Evolutionary conservation across 1,140 invertebrate species (phyloP).

Genomic region (Oryzaephilus surinamensis): DNA sequence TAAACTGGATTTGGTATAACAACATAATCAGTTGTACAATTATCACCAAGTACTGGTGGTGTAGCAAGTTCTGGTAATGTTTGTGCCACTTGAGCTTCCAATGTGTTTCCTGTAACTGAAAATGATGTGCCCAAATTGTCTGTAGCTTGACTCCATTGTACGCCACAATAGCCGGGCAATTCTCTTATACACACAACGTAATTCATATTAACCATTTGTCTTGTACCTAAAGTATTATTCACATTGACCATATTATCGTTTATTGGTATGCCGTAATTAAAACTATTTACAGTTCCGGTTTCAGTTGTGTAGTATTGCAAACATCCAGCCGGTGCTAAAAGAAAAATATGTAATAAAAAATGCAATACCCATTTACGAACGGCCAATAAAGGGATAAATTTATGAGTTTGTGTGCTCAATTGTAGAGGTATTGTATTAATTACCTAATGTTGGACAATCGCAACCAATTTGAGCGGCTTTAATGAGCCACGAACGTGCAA

Average conservation of each 20-base stretch:
- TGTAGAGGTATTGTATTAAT: too few relatives aligned
- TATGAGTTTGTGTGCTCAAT: too few relatives aligned
- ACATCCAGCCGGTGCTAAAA: slow-evolving; percentile 63
- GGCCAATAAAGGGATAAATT: too few relatives aligned
- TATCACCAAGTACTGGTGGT: slow-evolving; percentile 42
- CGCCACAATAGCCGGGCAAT: slow-evolving; percentile 53
- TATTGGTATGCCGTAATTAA: slow-evolving; percentile 64
- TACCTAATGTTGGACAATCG: slow-evolving; percentile 51
- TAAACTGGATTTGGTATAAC: slow-evolving; percentile 55
- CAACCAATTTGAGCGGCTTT: slow-evolving; percentile 64
- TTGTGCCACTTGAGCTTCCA: too few relatives aligned
- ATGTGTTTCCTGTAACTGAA: slow-evolving; percentile 32
- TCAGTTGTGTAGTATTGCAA: slow-evolving; percentile 60
- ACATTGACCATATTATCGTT: slow-evolving; percentile 25
- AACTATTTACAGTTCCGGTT: slow-evolving; percentile 58
- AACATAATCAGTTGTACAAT: slow-evolving; percentile 61
- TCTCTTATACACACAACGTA: slow-evolving; percentile 66
- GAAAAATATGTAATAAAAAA: not conserved
- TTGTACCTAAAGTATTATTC: slow-evolving; percentile 40
- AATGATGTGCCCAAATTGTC: slow-evolving; percentile 40
- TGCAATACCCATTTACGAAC: too few relatives aligned
- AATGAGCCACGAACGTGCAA: slow-evolving; percentile 64
- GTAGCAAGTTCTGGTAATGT: too few relatives aligned
- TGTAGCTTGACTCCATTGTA: slow-evolving; percentile 45
- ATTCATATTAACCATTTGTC: slow-evolving; percentile 59